phyloP scores from a whole-genome alignment of 2,888 invertebrate genomes.

The Candidula unifasciata region DNA sequence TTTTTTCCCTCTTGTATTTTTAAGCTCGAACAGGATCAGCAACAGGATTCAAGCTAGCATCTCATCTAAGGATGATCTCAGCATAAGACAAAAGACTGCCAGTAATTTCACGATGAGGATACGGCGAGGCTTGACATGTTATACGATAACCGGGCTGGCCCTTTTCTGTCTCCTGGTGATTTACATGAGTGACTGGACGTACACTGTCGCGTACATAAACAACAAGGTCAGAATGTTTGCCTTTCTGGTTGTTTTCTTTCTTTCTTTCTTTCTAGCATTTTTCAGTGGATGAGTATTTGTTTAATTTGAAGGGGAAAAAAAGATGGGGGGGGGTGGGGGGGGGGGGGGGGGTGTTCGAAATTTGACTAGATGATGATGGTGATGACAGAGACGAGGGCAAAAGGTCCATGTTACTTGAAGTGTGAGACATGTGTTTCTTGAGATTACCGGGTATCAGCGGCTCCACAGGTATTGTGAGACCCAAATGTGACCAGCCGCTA shows the following conservation, averaged over 20 bases:
- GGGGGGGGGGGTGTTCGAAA: no score
- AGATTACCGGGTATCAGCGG: no score
- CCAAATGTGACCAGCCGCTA: no score
- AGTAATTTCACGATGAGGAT: constrained; percentile 43
- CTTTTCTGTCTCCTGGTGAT: constrained; percentile 31
- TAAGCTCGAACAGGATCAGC: neutral
- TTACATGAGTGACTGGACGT: constrained; percentile 44
- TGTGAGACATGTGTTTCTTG: no score
- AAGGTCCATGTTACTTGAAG: no score
- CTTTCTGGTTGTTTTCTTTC: neutral
- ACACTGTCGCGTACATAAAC: constrained; percentile 21
- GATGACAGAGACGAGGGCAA: no score
- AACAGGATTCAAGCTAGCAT: constrained; percentile 42
- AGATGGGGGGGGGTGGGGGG: no score
- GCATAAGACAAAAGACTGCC: constrained; percentile 12
- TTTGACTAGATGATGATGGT: no score
- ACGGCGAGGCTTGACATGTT: constrained; percentile 46
- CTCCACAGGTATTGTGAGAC: no score
- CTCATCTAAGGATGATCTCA: constrained; percentile 44
- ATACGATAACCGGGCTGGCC: neutral
- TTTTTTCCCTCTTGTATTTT: no score
- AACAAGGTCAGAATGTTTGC: constrained; percentile 27
- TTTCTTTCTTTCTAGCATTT: no score
- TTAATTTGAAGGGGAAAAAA: neutral
- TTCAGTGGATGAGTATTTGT: neutral